phyloP scores from a whole-genome alignment of 2,113 vertebrate genomes.

The Platichthys flesus region DNA sequence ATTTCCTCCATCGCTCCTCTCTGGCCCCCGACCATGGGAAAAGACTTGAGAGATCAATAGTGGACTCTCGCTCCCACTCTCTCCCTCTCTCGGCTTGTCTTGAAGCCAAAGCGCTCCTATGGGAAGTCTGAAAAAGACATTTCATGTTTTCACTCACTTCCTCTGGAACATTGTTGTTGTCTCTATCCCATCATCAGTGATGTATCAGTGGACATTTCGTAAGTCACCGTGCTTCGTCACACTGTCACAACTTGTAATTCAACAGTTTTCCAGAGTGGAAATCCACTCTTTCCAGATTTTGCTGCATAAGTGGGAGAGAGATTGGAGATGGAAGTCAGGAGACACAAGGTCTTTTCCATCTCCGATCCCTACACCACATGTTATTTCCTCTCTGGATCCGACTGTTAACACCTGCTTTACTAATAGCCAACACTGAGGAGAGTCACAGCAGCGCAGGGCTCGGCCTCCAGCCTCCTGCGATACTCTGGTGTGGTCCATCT shows the following conservation, averaged over 20 bases:
- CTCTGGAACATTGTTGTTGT: slow-evolving; percentile 52
- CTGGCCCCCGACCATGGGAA: slow-evolving; percentile 72
- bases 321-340: slow-evolving; percentile 65
- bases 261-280: slow-evolving; percentile 56
- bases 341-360: slow-evolving; percentile 63
- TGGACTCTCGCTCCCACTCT: slow-evolving; percentile 64
- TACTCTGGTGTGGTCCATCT: slow-evolving; percentile 36
- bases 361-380: slow-evolving; percentile 46
- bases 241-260: slow-evolving; percentile 29
- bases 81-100: slow-evolving; percentile 48
- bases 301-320: slow-evolving; percentile 35
- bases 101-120: slow-evolving; percentile 58
- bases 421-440: slow-evolving; percentile 10
- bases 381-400: slow-evolving; percentile 33
- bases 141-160: slow-evolving; percentile 58
- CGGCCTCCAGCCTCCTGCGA: slow-evolving; percentile 15
- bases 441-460: neutral
- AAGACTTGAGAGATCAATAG: slow-evolving; percentile 73
- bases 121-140: slow-evolving; percentile 44
- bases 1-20: slow-evolving; percentile 67
- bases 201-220: slow-evolving; percentile 30
- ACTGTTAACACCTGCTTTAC: slow-evolving; percentile 60
- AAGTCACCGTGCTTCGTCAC: slow-evolving; percentile 13
- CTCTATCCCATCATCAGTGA: slow-evolving; percentile 18
- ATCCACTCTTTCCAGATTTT: slow-evolving; percentile 39